Evolutionary conservation across 2,888 invertebrate species (phyloP), one percentile per base, ranked within the genome.

Genomic region (Trisateles emortualis): DNA sequence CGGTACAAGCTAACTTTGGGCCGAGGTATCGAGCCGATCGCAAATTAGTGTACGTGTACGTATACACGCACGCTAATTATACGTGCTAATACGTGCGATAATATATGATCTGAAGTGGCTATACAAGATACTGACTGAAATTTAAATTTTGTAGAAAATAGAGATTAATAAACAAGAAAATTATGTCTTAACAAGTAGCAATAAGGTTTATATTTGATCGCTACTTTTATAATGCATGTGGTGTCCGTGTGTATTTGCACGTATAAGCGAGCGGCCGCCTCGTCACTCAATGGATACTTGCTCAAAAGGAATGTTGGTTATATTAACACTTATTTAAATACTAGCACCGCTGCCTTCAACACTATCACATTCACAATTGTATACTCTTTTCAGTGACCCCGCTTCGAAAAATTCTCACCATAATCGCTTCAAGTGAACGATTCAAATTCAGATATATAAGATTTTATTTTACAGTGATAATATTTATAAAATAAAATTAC

Each of bases 321-420:
- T 45, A 65, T 53, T 74, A 71, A 59, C 64, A 66, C 74, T 82
- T 80, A 81, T 67, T 72, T 83, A 80, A 75, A 59, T 77, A 79
- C 82, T 86, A 87, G 86, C 86, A 86, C 86, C 87, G 67, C 79
- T 76, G 74, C 78, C 76, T 63, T 64, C 71, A 61, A 74, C 71
- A 70, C 59, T 68, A 77, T 74, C 79, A 77, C 71, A 80, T 71
- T 77, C 77, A 74, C 77, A 78, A 76, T 69, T 74, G 42, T 49
- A 48, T 48, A 48, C 41, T 32, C 40, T 30, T 32, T 19, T 30
- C 43, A 39, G 38, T 24, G 26, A 50, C 50, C 14, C 35, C 8
- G 32, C 30, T 22, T 29, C 13, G 17, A 22, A 22, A 11, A 11
- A 39, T n/a, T 19, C 24, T 13, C 13, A 29, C 30, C 40, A 47